Conservation (phyloP, 2,797 vertebrate species). For the Sebastes glaucus region DNA sequence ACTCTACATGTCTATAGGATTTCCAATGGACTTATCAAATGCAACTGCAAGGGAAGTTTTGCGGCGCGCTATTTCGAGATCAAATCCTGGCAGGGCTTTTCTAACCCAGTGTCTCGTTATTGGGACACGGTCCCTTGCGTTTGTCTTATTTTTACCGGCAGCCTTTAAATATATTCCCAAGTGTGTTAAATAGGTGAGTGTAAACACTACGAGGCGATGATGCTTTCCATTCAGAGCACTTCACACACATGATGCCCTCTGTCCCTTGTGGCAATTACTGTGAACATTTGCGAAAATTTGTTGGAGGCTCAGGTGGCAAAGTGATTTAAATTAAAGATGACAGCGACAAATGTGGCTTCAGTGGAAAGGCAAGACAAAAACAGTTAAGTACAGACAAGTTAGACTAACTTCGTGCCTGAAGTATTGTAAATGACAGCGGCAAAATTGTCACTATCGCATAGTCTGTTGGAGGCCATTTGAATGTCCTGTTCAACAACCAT, state of each 20-base stretch:
- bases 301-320: constrained; percentile 34
- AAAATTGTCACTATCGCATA: constrained; percentile 9
- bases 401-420: constrained; percentile 37
- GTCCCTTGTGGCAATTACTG: constrained; percentile 20
- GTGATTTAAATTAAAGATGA: constrained; percentile 46
- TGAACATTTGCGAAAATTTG: constrained; percentile 18
- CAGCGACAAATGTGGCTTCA: constrained; percentile 28
- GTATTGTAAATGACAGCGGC: constrained; percentile 43
- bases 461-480: constrained; percentile 13
- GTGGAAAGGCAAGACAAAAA: constrained; percentile 18
- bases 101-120: not conserved
- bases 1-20: constrained; percentile 47
- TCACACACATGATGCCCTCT: constrained; percentile 19
- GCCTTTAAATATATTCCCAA: not conserved
- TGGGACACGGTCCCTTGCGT: not conserved
- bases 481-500: constrained; percentile 39
- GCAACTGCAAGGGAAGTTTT: constrained; percentile 27
- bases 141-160: not conserved
- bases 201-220: not conserved
- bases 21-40: constrained; percentile 63
- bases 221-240: constrained; percentile 11
- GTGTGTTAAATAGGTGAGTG: constrained; percentile 14
- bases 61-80: constrained; percentile 33
- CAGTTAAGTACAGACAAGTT: constrained; percentile 39
- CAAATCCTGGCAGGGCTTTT: constrained; percentile 17